A percentile compares a stretch with the other conserved stretches of the same genome.
phyloP scores from a whole-genome alignment of 2,113 vertebrate genomes.

The Channa argus region DNA sequence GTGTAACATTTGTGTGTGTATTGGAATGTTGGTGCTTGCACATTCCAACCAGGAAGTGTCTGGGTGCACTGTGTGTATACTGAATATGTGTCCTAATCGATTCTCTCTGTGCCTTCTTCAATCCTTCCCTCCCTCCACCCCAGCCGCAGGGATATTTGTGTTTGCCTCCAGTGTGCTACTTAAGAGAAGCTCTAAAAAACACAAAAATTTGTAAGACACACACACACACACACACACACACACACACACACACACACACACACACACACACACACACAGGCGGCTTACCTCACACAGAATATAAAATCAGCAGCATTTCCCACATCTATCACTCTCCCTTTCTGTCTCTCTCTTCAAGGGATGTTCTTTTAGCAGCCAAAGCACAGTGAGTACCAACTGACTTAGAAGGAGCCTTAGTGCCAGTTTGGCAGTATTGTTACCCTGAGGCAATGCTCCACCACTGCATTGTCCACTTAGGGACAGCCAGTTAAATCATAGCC shows the following conservation, averaged over 20 bases:
- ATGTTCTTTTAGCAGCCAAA: conserved; percentile 53
- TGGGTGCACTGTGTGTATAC: conserved; percentile 17
- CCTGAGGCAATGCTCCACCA: conserved; percentile 28
- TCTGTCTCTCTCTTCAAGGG: conserved; percentile 40
- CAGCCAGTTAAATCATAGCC: conserved; percentile 10
- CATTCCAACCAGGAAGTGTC: conserved; percentile 33
- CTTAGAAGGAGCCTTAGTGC: conserved; percentile 23
- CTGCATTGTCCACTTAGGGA: conserved; percentile 49
- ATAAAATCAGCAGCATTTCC: conserved; percentile 62
- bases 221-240: conserved; percentile 8
- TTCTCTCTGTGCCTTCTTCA: conserved; percentile 70
- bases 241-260: conserved; percentile 36
- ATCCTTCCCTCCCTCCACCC: conserved; percentile 35
- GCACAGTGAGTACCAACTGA: conserved; percentile 40
- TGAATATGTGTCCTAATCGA: conserved; percentile 58
- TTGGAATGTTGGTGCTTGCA: not conserved
- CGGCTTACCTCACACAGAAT: conserved; percentile 59
- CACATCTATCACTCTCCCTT: conserved; percentile 46
- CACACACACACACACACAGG: conserved; percentile 30
- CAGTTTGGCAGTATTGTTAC: conserved; percentile 35
- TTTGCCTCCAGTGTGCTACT: conserved; percentile 69
- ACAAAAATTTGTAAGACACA: conserved; percentile 51
- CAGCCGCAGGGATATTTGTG: conserved; percentile 70
- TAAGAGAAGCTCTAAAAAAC: conserved; percentile 49
- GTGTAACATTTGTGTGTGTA: conserved; percentile 39